phyloP scores from a whole-genome alignment of 2,888 invertebrate genomes.

The Cetonia aurata region DNA sequence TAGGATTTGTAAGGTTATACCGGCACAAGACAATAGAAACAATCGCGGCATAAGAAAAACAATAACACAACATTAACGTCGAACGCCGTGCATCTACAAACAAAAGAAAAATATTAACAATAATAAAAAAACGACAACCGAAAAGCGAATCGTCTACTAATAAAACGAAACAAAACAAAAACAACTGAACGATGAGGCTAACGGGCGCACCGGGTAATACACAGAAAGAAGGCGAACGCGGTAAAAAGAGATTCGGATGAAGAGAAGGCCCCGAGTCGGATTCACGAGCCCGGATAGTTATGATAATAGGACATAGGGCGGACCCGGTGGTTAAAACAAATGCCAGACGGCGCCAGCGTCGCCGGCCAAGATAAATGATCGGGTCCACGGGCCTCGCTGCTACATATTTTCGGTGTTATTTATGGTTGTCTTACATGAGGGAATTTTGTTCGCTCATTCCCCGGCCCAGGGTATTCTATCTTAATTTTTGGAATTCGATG shows the following conservation, averaged over 20 bases:
- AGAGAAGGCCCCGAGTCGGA: not conserved
- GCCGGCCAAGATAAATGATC: constrained; percentile 58
- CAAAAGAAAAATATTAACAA: constrained; percentile 1
- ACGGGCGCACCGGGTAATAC: no score
- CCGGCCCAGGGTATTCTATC: constrained; percentile 51
- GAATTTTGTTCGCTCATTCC: constrained; percentile 53
- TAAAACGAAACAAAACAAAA: no score
- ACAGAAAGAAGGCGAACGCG: no score
- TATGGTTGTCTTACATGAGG: constrained; percentile 54
- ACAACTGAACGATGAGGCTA: no score
- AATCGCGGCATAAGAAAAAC: not conserved
- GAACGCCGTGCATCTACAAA: not conserved
- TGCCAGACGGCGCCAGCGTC: constrained; percentile 57
- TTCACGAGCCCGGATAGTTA: constrained; percentile 50
- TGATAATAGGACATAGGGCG: constrained; percentile 57
- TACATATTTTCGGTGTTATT: constrained; percentile 57
- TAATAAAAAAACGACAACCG: constrained; percentile 7
- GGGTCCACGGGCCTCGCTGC: constrained; percentile 51
- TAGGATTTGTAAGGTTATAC: no score
- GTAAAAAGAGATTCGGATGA: constrained; percentile 7
- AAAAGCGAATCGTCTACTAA: no score
- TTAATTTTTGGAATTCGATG: constrained; percentile 55
- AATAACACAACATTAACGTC: not conserved
- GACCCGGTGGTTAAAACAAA: constrained; percentile 57
- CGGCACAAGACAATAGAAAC: not conserved